A percentile compares a stretch with the other conserved stretches of the same genome.
Evolutionary conservation across 2,797 vertebrate genomes (phyloP).

Genomic region (Cyprinella venusta): DNA sequence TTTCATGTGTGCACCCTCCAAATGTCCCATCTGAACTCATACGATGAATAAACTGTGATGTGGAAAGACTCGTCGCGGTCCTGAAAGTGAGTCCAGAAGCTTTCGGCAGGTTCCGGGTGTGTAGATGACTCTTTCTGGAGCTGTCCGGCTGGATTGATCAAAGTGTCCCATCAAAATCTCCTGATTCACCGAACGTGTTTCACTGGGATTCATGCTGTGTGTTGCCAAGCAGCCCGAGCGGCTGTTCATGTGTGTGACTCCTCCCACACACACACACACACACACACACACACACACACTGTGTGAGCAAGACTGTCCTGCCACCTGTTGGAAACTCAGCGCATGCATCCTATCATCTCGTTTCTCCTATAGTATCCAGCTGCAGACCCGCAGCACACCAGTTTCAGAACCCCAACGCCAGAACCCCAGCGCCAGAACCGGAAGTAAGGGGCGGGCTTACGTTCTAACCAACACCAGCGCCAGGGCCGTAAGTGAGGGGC

Average conservation of each 20-base stretch:
- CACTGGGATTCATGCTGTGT: constrained; percentile 48
- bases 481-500: no score
- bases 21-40: constrained; percentile 17
- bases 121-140: background rate
- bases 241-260: constrained; percentile 48
- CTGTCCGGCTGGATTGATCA: background rate
- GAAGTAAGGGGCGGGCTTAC: no score
- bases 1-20: background rate
- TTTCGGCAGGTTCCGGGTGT: no score
- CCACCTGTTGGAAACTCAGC: constrained; percentile 51
- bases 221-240: constrained; percentile 60
- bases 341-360: constrained; percentile 8
- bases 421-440: no score
- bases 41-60: background rate
- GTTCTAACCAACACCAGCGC: no score
- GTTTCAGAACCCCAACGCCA: no score
- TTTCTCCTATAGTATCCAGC: no score
- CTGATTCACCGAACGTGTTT: constrained; percentile 25
- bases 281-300: background rate
- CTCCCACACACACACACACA: constrained; percentile 41
- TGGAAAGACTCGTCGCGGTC: background rate
- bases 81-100: constrained; percentile 4
- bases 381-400: no score
- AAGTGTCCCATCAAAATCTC: constrained; percentile 11
- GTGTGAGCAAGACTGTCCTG: constrained; percentile 42